A percentile compares a stretch with the other conserved stretches of the same genome.
Conservation (phyloP, 2,797 vertebrate species). For the Avahi laniger region DNA sequence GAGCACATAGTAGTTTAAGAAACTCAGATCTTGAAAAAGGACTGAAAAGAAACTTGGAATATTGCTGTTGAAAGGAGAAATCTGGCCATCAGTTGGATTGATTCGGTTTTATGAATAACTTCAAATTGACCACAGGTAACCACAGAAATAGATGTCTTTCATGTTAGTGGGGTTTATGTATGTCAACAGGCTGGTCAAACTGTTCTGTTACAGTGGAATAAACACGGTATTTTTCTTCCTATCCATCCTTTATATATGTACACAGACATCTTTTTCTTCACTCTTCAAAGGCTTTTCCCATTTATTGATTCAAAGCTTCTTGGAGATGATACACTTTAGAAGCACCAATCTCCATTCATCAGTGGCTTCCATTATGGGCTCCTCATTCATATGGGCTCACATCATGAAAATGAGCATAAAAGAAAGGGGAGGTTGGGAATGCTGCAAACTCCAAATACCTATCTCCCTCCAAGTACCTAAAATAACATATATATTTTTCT, state of each 20-base stretch:
- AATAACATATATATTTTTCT: background rate
- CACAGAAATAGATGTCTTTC: background rate
- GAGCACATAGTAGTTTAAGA: constrained; percentile 31
- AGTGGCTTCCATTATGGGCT: background rate
- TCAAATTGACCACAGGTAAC: background rate
- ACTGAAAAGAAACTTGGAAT: constrained; percentile 22
- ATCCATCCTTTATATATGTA: background rate
- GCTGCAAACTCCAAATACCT: background rate
- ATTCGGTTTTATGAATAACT: constrained; percentile 46
- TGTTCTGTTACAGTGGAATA: background rate
- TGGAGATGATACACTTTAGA: background rate
- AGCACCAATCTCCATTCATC: background rate
- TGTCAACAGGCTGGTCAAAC: background rate
- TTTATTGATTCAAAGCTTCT: background rate
- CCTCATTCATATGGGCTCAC: background rate
- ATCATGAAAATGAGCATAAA: background rate
- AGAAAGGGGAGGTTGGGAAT: background rate
- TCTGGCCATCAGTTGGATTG: constrained; percentile 19
- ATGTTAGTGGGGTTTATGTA: background rate
- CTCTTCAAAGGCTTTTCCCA: background rate
- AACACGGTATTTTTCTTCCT: background rate
- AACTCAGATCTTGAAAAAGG: constrained; percentile 45
- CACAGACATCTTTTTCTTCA: background rate
- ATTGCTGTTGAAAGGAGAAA: constrained; percentile 38
- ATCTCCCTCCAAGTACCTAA: background rate